Evolutionary conservation across 2,113 vertebrate species (phyloP).

Genomic region (Thamnophis sirtalis): DNA sequence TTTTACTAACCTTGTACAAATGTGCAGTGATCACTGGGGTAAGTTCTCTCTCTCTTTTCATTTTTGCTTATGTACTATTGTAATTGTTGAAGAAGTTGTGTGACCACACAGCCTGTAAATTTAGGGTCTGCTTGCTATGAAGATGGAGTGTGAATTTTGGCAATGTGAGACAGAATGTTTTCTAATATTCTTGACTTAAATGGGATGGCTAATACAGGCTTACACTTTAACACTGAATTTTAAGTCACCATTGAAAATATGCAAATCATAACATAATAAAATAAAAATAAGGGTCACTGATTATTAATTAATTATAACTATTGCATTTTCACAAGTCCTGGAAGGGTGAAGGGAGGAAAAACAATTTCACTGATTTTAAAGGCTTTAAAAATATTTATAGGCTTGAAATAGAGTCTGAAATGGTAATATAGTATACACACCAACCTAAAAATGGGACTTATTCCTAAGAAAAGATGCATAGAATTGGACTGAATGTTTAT

Average conservation of each 20-base stretch:
- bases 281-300: background rate
- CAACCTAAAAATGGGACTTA: background rate
- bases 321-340: background rate
- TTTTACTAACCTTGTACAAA: slow-evolving; percentile 48
- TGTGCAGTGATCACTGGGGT: slow-evolving; percentile 66
- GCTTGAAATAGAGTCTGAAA: background rate
- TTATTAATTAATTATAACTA: background rate
- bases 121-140: background rate
- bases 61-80: background rate
- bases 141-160: background rate
- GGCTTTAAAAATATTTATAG: background rate
- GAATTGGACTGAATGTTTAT: background rate
- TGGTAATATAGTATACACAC: background rate
- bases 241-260: background rate
- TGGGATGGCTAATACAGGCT: background rate
- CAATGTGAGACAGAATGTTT: background rate
- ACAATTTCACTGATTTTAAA: background rate
- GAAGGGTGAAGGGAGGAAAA: background rate
- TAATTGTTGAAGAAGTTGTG: background rate
- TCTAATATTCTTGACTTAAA: background rate
- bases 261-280: background rate
- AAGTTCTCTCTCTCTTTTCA: slow-evolving; percentile 34
- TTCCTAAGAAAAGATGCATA: background rate
- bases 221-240: background rate
- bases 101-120: background rate